Conservation (phyloP, 1,140 invertebrate species). For the Cydia splendana region DNA sequence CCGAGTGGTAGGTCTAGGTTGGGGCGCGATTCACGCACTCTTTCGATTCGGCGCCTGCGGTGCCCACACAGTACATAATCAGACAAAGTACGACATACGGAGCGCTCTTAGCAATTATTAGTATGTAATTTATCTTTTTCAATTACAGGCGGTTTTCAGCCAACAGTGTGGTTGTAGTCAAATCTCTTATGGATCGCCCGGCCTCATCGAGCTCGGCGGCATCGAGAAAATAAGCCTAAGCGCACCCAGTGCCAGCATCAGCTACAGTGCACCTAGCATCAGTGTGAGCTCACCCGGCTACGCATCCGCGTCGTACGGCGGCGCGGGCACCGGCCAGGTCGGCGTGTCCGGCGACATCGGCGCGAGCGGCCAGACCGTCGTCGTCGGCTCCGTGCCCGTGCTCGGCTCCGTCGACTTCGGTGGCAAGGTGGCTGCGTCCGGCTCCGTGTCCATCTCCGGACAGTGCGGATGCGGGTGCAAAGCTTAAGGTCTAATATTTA, state of each 20-base stretch:
- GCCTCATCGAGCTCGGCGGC: neutral
- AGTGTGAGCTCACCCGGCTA: neutral
- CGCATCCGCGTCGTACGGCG: constrained; percentile 44
- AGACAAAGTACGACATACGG: no score
- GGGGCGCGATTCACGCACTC: no score
- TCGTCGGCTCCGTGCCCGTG: constrained; percentile 53
- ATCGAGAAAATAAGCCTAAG: neutral
- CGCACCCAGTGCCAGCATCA: neutral
- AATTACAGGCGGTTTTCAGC: neutral
- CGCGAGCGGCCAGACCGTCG: constrained; percentile 48
- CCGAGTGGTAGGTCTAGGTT: no score
- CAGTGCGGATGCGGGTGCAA: constrained; percentile 39
- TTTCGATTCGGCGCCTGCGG: no score
- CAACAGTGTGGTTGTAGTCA: constrained; percentile 14
- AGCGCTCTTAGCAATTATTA: neutral
- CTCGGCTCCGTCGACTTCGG: constrained; percentile 50
- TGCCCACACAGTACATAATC: no score
- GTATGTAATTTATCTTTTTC: neutral
- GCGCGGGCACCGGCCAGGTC: constrained; percentile 2
- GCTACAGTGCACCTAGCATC: neutral
- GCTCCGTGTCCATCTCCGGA: constrained; percentile 52
- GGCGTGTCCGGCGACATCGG: constrained; percentile 46
- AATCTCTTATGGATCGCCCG: neutral
- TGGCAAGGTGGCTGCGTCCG: constrained; percentile 50
- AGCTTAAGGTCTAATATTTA: neutral